Evolutionary conservation across 2,888 invertebrate species (phyloP).

Genomic region (Saturnia pavonia): DNA sequence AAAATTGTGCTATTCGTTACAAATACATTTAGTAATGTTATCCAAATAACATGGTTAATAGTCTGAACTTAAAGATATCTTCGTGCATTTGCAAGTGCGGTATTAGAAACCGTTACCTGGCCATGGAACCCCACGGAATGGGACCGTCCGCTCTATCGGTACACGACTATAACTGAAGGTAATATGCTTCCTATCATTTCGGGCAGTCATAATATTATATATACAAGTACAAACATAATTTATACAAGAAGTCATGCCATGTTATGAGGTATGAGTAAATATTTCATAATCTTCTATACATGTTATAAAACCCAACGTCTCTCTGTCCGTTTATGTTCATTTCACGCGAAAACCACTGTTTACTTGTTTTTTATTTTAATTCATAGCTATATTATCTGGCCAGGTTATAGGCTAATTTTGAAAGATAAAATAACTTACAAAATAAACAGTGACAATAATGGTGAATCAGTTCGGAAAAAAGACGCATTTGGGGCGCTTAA

Average conservation of each 20-base stretch:
- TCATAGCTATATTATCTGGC: too few relatives aligned
- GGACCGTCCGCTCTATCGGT: conserved; percentile 71
- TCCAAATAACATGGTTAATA: conserved; percentile 11
- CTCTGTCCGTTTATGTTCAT: too few relatives aligned
- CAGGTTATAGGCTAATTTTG: too few relatives aligned
- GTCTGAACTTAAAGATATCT: conserved; percentile 35
- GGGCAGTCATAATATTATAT: conserved; percentile 44
- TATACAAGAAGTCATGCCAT: not conserved
- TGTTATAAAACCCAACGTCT: too few relatives aligned
- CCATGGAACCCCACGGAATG: conserved; percentile 52
- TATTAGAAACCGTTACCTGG: conserved; percentile 63
- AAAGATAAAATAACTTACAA: too few relatives aligned
- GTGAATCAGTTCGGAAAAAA: too few relatives aligned
- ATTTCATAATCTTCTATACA: too few relatives aligned
- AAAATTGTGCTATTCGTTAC: not conserved
- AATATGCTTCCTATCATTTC: conserved; percentile 43
- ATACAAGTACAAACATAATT: conserved; percentile 28
- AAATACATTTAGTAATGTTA: not conserved
- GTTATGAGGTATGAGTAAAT: too few relatives aligned
- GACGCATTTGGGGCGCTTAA: too few relatives aligned
- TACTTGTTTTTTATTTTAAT: too few relatives aligned
- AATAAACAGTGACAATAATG: too few relatives aligned
- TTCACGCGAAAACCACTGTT: too few relatives aligned
- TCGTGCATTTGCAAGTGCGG: conserved; percentile 53
- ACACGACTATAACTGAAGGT: conserved; percentile 43